Percentiles rank a stretch among this genome's conserved stretches.
Conservation (phyloP, 1,140 invertebrate species). For the Atta cephalotes region DNA sequence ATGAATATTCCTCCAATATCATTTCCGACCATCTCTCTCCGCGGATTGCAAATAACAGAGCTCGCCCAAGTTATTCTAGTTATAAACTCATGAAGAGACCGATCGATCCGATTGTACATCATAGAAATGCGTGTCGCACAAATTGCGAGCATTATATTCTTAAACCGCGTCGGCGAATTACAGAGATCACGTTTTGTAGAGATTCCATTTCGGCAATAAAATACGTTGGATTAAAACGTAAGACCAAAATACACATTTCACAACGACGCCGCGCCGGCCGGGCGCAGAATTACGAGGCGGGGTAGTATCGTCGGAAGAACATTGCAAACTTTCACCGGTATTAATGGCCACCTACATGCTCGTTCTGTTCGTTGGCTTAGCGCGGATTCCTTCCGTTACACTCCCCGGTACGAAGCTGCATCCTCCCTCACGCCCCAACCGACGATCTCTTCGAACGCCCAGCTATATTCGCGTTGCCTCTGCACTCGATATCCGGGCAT, state of each 20-base stretch:
- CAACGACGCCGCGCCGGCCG: conserved; percentile 8
- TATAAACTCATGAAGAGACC: background rate
- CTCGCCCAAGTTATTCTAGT: background rate
- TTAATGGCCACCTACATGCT: conserved; percentile 70
- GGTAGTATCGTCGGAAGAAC: conserved; percentile 63
- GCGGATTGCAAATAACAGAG: background rate
- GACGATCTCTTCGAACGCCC: conserved; percentile 14
- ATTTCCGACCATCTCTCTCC: conserved; percentile 8
- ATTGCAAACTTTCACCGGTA: conserved; percentile 71
- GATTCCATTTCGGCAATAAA: conserved; percentile 66
- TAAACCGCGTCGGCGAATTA: conserved; percentile 18
- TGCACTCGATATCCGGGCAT: conserved; percentile 75
- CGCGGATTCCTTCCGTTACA: conserved; percentile 74
- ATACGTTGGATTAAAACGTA: conserved; percentile 62
- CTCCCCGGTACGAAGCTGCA: conserved; percentile 49
- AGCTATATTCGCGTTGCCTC: conserved; percentile 57
- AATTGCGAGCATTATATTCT: conserved; percentile 36
- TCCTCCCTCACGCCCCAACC: conserved; percentile 30
- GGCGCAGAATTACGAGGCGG: conserved; percentile 53
- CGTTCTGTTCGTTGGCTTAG: conserved; percentile 72
- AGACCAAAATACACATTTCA: conserved; percentile 58
- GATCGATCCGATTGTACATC: background rate
- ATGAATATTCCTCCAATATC: background rate
- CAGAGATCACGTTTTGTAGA: background rate
- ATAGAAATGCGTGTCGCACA: background rate